Base-by-base conservation (phyloP, 2,888 invertebrate species). In the Leucophenga maculata region DNA sequence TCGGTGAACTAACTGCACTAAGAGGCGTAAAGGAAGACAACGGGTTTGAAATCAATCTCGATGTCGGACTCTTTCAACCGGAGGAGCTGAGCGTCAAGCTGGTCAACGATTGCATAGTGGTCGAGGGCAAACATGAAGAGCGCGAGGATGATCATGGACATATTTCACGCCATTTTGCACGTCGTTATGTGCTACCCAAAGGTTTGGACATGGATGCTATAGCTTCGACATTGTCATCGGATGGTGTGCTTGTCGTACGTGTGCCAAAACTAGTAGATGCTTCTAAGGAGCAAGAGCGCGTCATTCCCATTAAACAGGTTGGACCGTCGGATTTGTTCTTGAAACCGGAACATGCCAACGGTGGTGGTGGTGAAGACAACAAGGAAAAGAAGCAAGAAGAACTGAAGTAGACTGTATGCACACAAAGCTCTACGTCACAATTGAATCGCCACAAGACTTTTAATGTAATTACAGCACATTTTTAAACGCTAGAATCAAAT, bases 151-250 rank as follows among this genome's bases (percentile, higher is more conserved):
- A 93, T 32, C 92, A 93, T 74, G 94, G 95, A 0, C 93, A 89
- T 86, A 92, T 96, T 67, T 93, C 94, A 1, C 91, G 96, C 20
- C 95, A 95, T 86, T 96, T 96, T 87, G 90, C 90, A 0, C 91
- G 96, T 65, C 90, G 91, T 64, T 94, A 94, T 87, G 88, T 92
- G 73, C 85, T 94, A 11, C 93, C 94, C 1, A 89, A 91, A 62
- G 91, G 91, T 55, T 92, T 92, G 77, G 93, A 95, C 71, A 90
- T 93, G 0, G 91, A 92, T 8, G 91, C 92, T 72, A 91, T 96
- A 1, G 90, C 91, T 55, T 95, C 95, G 62, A 92, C 92, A 0
- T 87, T 96, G 52, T 94, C 95, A 0, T 93, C 94, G 0, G 95
- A 96, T 83, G 96, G 95, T 0, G 92, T 95, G 18, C 89, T 95